Evolutionary conservation across 2,113 vertebrate genomes (phyloP).

Genomic region (Polypterus senegalus): DNA sequence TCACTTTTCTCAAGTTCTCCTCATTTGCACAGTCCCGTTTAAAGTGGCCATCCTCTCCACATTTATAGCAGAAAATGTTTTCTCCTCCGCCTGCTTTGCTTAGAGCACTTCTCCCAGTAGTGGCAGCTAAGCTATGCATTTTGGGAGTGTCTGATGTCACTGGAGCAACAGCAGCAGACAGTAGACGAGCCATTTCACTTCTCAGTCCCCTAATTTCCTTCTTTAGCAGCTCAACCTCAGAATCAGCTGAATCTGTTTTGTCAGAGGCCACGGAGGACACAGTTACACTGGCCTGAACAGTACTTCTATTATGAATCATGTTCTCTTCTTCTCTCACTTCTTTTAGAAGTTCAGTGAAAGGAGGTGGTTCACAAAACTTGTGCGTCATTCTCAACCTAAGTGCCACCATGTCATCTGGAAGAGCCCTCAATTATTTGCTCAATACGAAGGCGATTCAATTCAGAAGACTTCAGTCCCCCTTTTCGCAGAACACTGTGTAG

Average conservation of each 20-base stretch:
- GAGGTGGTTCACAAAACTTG: background rate
- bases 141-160: too few species aligned
- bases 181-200: too few species aligned
- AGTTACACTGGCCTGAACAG: background rate
- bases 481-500: too few species aligned
- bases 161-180: too few species aligned
- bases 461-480: too few species aligned
- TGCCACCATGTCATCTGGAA: background rate
- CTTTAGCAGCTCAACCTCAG: background rate
- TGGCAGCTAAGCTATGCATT: too few species aligned
- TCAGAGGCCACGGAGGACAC: background rate
- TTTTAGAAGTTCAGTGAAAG: background rate
- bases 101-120: too few species aligned
- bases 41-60: conserved; percentile 17
- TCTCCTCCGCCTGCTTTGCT: too few species aligned
- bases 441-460: background rate
- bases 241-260: background rate
- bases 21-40: conserved; percentile 10
- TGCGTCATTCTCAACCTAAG: background rate
- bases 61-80: conserved; percentile 18
- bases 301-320: background rate
- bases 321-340: background rate
- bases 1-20: conserved; percentile 17
- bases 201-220: background rate
- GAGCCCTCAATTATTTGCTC: background rate